Conservation (phyloP, 2,888 invertebrate genomes). For the Agrotis clavis region DNA sequence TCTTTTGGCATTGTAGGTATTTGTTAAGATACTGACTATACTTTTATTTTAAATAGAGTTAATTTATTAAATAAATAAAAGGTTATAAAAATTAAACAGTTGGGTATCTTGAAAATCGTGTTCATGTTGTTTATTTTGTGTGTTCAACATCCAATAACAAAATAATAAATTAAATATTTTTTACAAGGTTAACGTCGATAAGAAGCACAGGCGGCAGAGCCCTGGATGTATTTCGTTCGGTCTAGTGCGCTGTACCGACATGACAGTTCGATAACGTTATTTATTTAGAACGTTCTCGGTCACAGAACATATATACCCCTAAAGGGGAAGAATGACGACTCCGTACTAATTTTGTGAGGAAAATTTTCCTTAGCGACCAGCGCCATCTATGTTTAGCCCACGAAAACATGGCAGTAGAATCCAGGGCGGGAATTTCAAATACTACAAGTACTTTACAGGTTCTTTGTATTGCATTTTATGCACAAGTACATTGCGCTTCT, state of each 20-base stretch:
- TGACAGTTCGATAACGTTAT: slow-evolving; percentile 67
- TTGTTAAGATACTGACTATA: slow-evolving; percentile 1
- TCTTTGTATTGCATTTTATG: too few relatives aligned
- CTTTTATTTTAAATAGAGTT: background rate
- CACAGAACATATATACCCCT: slow-evolving; percentile 51
- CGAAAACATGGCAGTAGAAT: too few relatives aligned
- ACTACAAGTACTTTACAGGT: too few relatives aligned
- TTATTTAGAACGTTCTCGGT: slow-evolving; percentile 72
- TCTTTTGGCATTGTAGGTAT: slow-evolving; percentile 17
- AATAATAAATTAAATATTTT: background rate
- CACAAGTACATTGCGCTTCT: too few relatives aligned
- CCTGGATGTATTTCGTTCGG: slow-evolving; percentile 60
- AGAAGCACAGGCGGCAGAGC: slow-evolving; percentile 58
- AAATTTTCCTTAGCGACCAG: too few relatives aligned
- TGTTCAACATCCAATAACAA: background rate
- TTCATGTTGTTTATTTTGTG: background rate
- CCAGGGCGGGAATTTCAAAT: too few relatives aligned
- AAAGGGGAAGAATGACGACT: too few relatives aligned
- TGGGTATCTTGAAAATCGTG: too few relatives aligned
- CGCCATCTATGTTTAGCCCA: too few relatives aligned
- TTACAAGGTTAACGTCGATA: slow-evolving; percentile 34
- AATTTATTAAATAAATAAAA: too few relatives aligned
- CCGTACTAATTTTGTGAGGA: too few relatives aligned
- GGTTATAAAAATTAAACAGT: too few relatives aligned
- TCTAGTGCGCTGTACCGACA: slow-evolving; percentile 63